Evolutionary conservation across 2,888 invertebrate genomes (phyloP), one percentile per base, ranked within the genome.

Genomic region (Phaonia tiefii): DNA sequence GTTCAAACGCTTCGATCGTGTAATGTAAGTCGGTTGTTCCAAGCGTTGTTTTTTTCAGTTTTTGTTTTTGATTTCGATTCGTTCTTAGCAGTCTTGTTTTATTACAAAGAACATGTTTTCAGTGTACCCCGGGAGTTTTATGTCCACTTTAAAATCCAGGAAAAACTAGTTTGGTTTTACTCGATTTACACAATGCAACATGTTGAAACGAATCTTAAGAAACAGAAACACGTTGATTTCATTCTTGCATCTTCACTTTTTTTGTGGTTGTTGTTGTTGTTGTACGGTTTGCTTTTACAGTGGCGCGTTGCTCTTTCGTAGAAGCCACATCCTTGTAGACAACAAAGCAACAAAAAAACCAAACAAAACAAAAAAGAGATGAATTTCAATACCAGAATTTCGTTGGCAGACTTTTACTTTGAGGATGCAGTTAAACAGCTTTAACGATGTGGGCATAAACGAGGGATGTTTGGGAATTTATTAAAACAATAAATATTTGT

Each of bases 61-160:
- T 60, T 11, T 31, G 1, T 15, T 42, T 39, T 17, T 63, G 22
- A 39, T 37, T 39, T 37, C 74, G 10, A 31, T 31, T 49, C 70
- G 66, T 54, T 66, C 75, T 81, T 69, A 72, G 54, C 79, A 75
- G 79, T 81, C 81, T 79, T 78, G 81, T 81, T 78, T 81, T 81
- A 79, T 81, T 81, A 81, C 81, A 79, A 67, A 75, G 75, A 81
- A 81, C 81, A 79, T 81, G 81, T 81, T 81, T 79, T 72, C 26
- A 63, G 66, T 69, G 51, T 81, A 75, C 78, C 74, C 74, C 78
- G 54, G 81, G 81, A 81, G 74, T 74, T 66, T 63, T 66, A 67
- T 15, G 54, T 72, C 69, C 65, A 72, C 75, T 79, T 81, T 69
- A 39, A 81, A 81, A 72, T 72, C 75, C 79, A 49, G 81, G 79